A percentile compares a stretch with the other conserved stretches of the same genome.
Evolutionary conservation across 2,113 vertebrate species (phyloP).

Genomic region (Erinaceus europaeus): DNA sequence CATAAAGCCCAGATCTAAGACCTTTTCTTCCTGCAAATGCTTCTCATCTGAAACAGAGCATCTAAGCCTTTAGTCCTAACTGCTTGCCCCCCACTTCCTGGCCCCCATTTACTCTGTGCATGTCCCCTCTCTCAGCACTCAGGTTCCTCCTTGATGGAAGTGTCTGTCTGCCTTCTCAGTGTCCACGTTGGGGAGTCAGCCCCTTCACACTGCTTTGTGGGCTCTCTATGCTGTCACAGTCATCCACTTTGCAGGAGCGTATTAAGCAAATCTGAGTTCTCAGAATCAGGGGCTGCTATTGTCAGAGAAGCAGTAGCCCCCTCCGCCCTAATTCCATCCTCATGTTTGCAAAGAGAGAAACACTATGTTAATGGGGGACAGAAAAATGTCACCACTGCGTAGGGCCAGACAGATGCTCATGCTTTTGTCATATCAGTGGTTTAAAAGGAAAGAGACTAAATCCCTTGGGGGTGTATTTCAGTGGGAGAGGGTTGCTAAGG

Average conservation of each 20-base stretch:
- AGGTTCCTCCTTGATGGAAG: conserved; percentile 75
- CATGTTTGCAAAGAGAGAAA: conserved; percentile 50
- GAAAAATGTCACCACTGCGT: conserved; percentile 14
- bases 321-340: conserved; percentile 58
- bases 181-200: conserved; percentile 73
- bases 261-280: conserved; percentile 80
- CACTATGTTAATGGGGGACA: conserved; percentile 52
- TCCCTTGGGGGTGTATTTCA: neutral
- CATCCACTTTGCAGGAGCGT: conserved; percentile 73
- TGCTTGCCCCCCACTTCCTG: conserved; percentile 67
- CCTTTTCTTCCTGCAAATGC: conserved; percentile 59
- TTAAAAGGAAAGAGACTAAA: neutral
- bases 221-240: conserved; percentile 77
- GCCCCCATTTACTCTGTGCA: conserved; percentile 63
- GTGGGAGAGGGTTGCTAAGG: conserved; percentile 41
- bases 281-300: conserved; percentile 76
- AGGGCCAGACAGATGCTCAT: neutral
- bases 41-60: conserved; percentile 70
- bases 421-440: neutral
- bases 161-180: conserved; percentile 68
- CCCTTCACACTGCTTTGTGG: conserved; percentile 67
- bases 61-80: conserved; percentile 77
- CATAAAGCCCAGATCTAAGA: too few species aligned
- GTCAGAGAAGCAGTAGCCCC: conserved; percentile 83
- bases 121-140: conserved; percentile 68